Evolutionary conservation across 1,140 invertebrate species (phyloP).

Genomic region (Neodiprion fabricii): DNA sequence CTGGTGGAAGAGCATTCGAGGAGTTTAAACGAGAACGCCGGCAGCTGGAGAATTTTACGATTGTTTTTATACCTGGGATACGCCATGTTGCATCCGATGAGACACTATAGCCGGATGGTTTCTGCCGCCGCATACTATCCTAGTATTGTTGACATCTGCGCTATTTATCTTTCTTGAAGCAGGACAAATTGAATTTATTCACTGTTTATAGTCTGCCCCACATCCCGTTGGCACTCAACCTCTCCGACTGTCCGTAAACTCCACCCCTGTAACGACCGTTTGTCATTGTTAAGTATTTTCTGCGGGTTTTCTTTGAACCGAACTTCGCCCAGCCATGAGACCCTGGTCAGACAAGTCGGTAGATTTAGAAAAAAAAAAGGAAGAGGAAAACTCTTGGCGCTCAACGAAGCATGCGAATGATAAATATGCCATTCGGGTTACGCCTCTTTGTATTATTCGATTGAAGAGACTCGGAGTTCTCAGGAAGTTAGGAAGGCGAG

Average conservation of each 20-base stretch:
- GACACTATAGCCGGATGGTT: not conserved
- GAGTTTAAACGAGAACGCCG: too few relatives aligned
- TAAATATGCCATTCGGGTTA: not conserved
- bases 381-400: not conserved
- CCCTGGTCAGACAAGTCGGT: constrained; percentile 34
- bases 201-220: not conserved
- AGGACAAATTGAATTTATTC: constrained; percentile 43
- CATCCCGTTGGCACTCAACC: not conserved
- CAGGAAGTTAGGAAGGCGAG: constrained; percentile 1
- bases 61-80: too few relatives aligned
- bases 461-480: not conserved
- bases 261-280: not conserved
- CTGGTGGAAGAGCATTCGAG: too few relatives aligned
- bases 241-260: not conserved
- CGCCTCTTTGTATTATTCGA: not conserved
- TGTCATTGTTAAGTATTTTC: not conserved
- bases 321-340: constrained; percentile 22
- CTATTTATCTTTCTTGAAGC: constrained; percentile 60
- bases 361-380: constrained; percentile 33
- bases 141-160: constrained; percentile 59
- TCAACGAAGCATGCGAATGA: not conserved
- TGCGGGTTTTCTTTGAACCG: not conserved
- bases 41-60: too few relatives aligned
- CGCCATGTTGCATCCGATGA: too few relatives aligned
- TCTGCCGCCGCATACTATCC: constrained; percentile 36